A percentile compares a stretch with the other conserved stretches of the same genome.
These are phyloP conservation scores for Congeria kusceri DNA, from an alignment of 2,888 invertebrate species.

Conservation along the genomic window DNA sequence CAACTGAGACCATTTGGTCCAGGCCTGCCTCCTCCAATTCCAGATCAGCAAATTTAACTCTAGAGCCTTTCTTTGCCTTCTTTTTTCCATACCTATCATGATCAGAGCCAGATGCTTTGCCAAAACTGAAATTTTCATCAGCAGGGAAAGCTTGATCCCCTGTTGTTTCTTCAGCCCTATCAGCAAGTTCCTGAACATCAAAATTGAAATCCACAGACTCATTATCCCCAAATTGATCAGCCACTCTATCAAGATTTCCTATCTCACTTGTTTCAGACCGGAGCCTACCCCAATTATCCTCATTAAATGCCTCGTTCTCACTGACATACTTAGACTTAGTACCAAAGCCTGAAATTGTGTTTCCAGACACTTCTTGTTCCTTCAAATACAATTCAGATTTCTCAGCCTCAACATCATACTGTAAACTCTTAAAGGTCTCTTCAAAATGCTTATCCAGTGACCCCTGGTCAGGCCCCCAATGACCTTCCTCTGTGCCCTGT, in stretches of 20 bases:
- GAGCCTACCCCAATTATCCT: slow-evolving; percentile 15
- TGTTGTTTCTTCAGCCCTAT: too few species aligned
- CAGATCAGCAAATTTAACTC: slow-evolving; percentile 49
- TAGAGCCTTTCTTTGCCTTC: slow-evolving; percentile 40
- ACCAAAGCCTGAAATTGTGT: not conserved
- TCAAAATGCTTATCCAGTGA: not conserved
- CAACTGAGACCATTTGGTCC: slow-evolving; percentile 31
- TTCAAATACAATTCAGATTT: not conserved
- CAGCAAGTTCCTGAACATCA: too few species aligned
- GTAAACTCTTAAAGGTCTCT: not conserved
- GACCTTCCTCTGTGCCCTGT: too few species aligned
- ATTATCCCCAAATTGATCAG: too few species aligned
- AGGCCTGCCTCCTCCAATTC: slow-evolving; percentile 6
- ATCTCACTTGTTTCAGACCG: too few species aligned
- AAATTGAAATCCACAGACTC: too few species aligned
- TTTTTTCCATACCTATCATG: slow-evolving; percentile 15
- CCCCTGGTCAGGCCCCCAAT: not conserved
- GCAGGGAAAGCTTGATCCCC: too few species aligned
- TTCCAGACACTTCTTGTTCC: not conserved
- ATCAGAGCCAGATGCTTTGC: slow-evolving; percentile 12
- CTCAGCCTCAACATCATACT: not conserved
- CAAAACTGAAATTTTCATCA: not conserved
- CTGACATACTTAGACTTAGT: slow-evolving; percentile 5
- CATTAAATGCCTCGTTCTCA: slow-evolving; percentile 18
- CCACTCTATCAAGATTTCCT: too few species aligned